These are phyloP conservation scores for Diloba caeruleocephala DNA, from an alignment of 2,888 invertebrate species.

Conservation along the genomic window DNA sequence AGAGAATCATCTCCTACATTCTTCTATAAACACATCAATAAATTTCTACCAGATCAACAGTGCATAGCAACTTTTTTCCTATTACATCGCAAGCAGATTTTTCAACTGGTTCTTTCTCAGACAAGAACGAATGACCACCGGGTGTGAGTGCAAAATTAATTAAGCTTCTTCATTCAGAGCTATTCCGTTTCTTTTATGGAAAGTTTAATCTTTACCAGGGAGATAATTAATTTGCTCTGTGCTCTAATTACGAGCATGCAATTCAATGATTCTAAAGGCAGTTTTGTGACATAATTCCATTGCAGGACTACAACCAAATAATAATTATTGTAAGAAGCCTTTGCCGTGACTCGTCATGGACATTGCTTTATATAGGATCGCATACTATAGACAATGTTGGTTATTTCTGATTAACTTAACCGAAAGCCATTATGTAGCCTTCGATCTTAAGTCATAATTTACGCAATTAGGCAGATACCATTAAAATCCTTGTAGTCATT, in stretches of 20 bases:
- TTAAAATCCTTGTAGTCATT: too few relatives aligned
- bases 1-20: not conserved
- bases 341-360: too few relatives aligned
- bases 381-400: too few relatives aligned
- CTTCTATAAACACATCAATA: constrained; percentile 3
- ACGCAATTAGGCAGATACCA: too few relatives aligned
- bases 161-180: constrained; percentile 40
- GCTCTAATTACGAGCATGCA: constrained; percentile 34
- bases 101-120: constrained; percentile 21
- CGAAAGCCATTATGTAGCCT: too few relatives aligned
- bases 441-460: too few relatives aligned
- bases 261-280: constrained; percentile 11
- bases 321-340: too few relatives aligned
- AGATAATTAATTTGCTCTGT: constrained; percentile 37
- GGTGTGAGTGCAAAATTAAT: constrained; percentile 50
- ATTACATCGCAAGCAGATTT: constrained; percentile 38
- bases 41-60: constrained; percentile 11
- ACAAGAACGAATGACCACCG: constrained; percentile 45
- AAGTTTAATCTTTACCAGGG: constrained; percentile 43
- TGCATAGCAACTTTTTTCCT: constrained; percentile 29
- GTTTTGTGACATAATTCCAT: too few relatives aligned
- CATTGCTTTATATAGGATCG: too few relatives aligned
- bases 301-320: too few relatives aligned
- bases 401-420: too few relatives aligned
- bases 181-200: constrained; percentile 33